Percentiles rank a stretch among this genome's conserved stretches.
Conservation (phyloP, 2,113 vertebrate genomes). For the Coturnix japonica region DNA sequence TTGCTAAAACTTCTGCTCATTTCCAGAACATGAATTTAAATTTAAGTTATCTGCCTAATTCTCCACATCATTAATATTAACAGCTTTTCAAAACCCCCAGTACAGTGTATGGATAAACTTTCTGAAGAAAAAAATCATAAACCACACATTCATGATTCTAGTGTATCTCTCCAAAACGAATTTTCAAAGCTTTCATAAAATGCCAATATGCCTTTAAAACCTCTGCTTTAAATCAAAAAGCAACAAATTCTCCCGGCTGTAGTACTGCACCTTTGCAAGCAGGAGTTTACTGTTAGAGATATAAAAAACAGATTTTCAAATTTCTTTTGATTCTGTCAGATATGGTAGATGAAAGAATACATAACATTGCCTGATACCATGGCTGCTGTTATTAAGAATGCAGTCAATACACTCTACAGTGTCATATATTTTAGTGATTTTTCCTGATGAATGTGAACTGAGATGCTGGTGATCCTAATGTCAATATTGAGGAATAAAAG, state of each 20-base stretch:
- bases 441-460: not conserved
- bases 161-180: not conserved
- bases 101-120: not conserved
- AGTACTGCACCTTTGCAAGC: not conserved
- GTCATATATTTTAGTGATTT: not conserved
- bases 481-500: not conserved
- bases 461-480: not conserved
- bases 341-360: not conserved
- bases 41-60: not conserved
- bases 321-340: not conserved
- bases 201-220: not conserved
- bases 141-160: not conserved
- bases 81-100: not conserved
- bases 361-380: not conserved
- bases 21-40: not conserved
- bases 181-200: not conserved
- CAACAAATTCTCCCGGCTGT: not conserved
- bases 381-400: not conserved
- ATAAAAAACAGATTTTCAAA: not conserved
- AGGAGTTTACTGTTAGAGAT: not conserved
- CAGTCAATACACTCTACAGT: not conserved
- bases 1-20: not conserved
- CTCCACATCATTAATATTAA: not conserved
- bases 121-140: not conserved
- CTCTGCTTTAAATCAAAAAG: not conserved